Base-by-base conservation (phyloP, 2,888 invertebrate species). In the Metopia argyrocephala region DNA sequence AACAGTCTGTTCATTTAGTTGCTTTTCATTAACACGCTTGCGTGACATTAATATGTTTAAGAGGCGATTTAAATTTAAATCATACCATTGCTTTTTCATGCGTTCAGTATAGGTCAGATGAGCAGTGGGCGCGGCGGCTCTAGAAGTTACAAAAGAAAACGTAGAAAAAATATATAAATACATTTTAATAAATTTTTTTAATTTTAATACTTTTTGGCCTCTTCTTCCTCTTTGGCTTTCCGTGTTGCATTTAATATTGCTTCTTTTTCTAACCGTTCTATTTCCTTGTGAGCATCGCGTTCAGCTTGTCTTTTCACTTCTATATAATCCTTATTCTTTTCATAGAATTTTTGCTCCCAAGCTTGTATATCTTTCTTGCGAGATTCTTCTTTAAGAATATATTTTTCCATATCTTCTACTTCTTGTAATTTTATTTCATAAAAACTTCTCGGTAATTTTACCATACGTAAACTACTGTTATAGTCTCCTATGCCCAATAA, bases 401-500 rank as follows among this genome's bases (percentile, higher is more conserved):
- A 92, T 0, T 84, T 85, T 83, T 91, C 87, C 86, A 92, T 86
- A 56, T 84, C 80, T 48, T 86, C 85, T 23, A 90, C 82, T 85
- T 93, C 92, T 56, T 87, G 84, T 6, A 89, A 85, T 83, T 91
- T 89, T 83, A 91, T 89, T 27, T 90, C 89, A 86, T 92, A 91
- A 85, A 93, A 93, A 84, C 91, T 91, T 7, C 89, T 88, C 0
- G 94, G 94, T 61, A 93, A 87, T 54, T 92, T 89, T 84, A 94
- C 93, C 90, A 94, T 92, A 84, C 94, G 92, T 65, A 95, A 92
- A 2, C 93, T 93, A 20, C 95, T 95, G 83, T 93, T 94, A 50
- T 92, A 92, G 86, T 95, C 95, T 64, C 93, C 93, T 27, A 95
- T 92, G 6, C 93, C 94, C 0, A 94, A 90, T 52, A 94, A 92